phyloP scores from a whole-genome alignment of 2,888 invertebrate genomes.

The Drosophila ustulata region DNA sequence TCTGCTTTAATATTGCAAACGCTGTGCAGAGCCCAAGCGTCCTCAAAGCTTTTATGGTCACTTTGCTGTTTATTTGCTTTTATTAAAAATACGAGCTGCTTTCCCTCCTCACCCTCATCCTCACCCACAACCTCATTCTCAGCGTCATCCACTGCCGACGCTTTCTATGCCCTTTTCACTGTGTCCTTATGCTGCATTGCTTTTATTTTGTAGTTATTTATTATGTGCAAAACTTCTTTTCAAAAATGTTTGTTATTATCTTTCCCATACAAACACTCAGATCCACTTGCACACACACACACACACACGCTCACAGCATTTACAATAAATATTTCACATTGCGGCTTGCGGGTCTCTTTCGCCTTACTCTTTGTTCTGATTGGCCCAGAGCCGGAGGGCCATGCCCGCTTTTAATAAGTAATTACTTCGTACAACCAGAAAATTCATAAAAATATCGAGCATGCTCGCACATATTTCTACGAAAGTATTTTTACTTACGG shows the following conservation, averaged over 20 bases:
- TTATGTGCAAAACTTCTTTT: constrained; percentile 70
- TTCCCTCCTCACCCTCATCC: not conserved
- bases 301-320: constrained; percentile 1
- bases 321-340: constrained; percentile 53
- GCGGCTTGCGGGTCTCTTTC: constrained; percentile 24
- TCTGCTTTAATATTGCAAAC: constrained; percentile 66
- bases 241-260: constrained; percentile 62
- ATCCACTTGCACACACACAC: constrained; percentile 10
- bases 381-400: constrained; percentile 12
- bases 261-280: constrained; percentile 24
- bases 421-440: constrained; percentile 35
- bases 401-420: constrained; percentile 31
- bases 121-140: not conserved
- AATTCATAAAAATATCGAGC: not conserved
- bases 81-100: constrained; percentile 63
- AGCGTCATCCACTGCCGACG: constrained; percentile 4
- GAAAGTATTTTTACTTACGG: not conserved
- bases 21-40: constrained; percentile 31
- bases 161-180: constrained; percentile 17
- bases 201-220: constrained; percentile 69
- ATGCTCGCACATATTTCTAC: not conserved
- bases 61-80: constrained; percentile 65
- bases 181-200: constrained; percentile 45
- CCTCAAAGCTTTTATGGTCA: constrained; percentile 58
- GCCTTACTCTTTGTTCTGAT: constrained; percentile 13